phyloP scores from a whole-genome alignment of 2,888 invertebrate species.

The Drosophila tanythrix region DNA sequence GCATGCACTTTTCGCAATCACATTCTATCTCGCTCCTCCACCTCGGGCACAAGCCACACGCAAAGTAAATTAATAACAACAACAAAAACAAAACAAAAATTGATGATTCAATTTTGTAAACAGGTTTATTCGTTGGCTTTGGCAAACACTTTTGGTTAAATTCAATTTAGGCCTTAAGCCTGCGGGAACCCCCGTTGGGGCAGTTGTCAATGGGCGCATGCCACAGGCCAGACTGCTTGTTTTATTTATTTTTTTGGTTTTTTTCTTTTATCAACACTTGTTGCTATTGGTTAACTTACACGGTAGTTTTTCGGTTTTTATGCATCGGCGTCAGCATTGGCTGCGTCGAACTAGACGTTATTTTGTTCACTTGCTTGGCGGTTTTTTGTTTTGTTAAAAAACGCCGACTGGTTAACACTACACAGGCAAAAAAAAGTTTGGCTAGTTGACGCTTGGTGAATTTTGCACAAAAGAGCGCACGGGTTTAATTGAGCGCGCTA shows the following conservation, averaged over 20 bases:
- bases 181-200: conserved; percentile 29
- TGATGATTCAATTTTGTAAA: conserved; percentile 57
- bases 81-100: conserved; percentile 7
- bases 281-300: conserved; percentile 34
- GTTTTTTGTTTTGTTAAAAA: conserved; percentile 1
- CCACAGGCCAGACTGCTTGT: conserved; percentile 7
- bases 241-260: background rate
- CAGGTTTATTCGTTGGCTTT: conserved; percentile 32
- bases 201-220: conserved; percentile 31
- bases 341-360: conserved; percentile 6
- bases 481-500: background rate
- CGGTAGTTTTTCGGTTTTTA: conserved; percentile 12
- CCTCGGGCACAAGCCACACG: background rate
- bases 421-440: conserved; percentile 6
- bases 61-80: background rate
- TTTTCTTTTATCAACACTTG: conserved; percentile 37
- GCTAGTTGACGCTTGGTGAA: conserved; percentile 1
- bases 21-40: background rate
- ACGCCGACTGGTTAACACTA: conserved; percentile 21
- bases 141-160: conserved; percentile 38
- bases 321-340: conserved; percentile 4
- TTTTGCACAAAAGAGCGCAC: conserved; percentile 10
- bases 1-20: conserved; percentile 7
- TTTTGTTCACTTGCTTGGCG: conserved; percentile 1
- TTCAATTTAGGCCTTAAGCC: conserved; percentile 47